phyloP scores from a whole-genome alignment of 2,797 vertebrate species.

The Avahi laniger region DNA sequence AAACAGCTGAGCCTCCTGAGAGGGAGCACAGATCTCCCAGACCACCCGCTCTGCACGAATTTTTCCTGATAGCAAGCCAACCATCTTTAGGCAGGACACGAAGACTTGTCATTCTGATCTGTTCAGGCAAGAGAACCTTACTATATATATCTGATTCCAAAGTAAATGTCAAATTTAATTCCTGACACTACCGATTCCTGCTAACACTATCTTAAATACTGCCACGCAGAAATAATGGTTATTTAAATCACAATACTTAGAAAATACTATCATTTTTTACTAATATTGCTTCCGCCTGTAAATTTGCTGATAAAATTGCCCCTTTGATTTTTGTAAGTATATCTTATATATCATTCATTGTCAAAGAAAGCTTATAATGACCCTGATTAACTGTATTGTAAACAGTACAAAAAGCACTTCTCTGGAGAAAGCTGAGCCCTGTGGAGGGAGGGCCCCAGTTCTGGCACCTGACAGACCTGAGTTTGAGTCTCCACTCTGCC shows the following conservation, averaged over 20 bases:
- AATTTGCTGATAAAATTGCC: slow-evolving; percentile 3
- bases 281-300: background rate
- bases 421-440: background rate
- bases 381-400: background rate
- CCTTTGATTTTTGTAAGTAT: background rate
- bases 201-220: background rate
- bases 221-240: background rate
- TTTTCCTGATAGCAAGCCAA: background rate
- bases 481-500: background rate
- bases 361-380: background rate
- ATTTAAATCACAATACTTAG: slow-evolving; percentile 1
- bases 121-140: background rate
- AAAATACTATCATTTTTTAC: background rate
- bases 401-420: background rate
- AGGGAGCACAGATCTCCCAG: background rate
- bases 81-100: background rate
- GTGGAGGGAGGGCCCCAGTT: background rate
- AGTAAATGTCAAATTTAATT: slow-evolving; percentile 27
- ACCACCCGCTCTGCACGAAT: background rate
- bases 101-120: slow-evolving; percentile 20
- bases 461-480: background rate
- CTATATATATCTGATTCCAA: background rate
- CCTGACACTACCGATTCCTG: background rate
- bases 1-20: background rate
- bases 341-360: background rate